phyloP scores from a whole-genome alignment of 1,140 invertebrate species.

The Octopus sinensis region DNA sequence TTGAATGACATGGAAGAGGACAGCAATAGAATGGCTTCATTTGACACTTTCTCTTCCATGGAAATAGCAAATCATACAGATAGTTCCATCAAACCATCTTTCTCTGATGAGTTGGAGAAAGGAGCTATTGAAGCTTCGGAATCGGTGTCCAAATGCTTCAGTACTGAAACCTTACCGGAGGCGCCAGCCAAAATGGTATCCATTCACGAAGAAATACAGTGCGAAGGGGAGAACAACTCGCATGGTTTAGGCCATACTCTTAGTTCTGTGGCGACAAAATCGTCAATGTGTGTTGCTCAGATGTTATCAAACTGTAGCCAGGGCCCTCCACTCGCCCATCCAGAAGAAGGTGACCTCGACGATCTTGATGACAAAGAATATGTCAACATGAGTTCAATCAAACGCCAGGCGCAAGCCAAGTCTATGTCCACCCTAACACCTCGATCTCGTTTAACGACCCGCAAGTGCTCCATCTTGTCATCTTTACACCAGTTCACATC shows the following conservation, averaged over 20 bases:
- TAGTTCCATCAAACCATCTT: too few relatives aligned
- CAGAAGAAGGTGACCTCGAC: background rate
- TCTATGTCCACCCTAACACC: conserved; percentile 46
- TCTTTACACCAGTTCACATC: conserved; percentile 89
- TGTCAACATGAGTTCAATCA: conserved; percentile 3
- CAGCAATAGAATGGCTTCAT: too few relatives aligned
- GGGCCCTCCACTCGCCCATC: background rate
- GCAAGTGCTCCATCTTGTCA: conserved; percentile 73
- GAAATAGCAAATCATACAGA: too few relatives aligned
- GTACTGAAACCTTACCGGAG: background rate
- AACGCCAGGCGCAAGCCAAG: conserved; percentile 32
- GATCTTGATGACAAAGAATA: background rate
- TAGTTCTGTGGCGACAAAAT: background rate
- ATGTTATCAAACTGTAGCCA: conserved; percentile 6
- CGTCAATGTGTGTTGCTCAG: background rate
- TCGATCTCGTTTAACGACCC: conserved; percentile 70
- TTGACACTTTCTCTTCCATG: too few relatives aligned
- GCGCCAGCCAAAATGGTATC: background rate
- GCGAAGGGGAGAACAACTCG: background rate
- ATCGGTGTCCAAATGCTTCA: background rate
- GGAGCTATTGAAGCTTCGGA: conserved; percentile 5
- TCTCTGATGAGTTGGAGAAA: background rate
- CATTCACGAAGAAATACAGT: background rate
- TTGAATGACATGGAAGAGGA: too few relatives aligned
- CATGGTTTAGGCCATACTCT: background rate